Conservation (phyloP, 2,113 vertebrate species). For the Crocuta crocuta region DNA sequence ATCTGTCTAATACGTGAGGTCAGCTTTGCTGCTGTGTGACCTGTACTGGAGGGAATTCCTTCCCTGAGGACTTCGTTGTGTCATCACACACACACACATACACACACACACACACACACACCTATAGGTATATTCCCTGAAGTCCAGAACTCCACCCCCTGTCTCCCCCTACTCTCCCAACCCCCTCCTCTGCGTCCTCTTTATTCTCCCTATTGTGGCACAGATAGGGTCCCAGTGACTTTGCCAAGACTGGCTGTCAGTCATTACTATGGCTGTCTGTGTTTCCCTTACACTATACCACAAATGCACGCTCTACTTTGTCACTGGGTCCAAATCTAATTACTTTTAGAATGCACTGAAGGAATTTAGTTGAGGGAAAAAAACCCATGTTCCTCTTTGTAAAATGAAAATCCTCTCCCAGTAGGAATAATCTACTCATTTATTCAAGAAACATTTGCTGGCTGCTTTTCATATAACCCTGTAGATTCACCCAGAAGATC, state of each 20-base stretch:
- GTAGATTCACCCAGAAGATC: neutral
- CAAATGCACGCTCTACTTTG: neutral
- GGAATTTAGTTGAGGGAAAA: neutral
- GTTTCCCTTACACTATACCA: neutral
- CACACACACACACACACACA: too few species aligned
- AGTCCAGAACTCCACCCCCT: neutral
- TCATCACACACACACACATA: too few species aligned
- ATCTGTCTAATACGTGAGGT: neutral
- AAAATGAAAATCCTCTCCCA: conserved; percentile 20
- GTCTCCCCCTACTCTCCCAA: neutral
- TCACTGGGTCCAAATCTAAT: neutral
- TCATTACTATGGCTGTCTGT: neutral
- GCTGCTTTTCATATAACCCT: neutral
- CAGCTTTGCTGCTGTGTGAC: neutral
- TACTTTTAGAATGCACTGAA: neutral
- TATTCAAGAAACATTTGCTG: neutral
- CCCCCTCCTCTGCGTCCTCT: neutral
- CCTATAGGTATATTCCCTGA: neutral
- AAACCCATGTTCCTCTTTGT: neutral
- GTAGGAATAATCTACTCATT: neutral
- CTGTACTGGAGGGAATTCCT: neutral
- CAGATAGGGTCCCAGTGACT: neutral
- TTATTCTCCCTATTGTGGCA: neutral
- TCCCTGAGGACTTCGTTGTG: neutral
- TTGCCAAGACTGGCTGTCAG: neutral